These are phyloP conservation scores for Chydorus sphaericus DNA, from an alignment of 2,888 invertebrate genomes.

Conservation along the genomic window DNA sequence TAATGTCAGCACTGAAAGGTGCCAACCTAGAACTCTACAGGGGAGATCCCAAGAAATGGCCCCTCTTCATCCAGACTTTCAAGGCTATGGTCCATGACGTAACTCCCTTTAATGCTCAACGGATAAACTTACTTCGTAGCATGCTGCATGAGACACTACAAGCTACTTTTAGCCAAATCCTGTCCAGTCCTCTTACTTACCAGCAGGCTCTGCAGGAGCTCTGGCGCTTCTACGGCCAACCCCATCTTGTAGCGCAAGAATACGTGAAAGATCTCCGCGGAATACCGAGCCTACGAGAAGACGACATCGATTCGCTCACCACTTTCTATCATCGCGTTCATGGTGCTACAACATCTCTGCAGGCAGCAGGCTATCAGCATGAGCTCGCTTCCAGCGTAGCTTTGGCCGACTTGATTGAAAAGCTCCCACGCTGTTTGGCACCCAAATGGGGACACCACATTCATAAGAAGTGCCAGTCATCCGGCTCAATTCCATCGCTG, in stretches of 20 bases:
- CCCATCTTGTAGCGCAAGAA: not conserved
- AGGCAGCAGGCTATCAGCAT: not conserved
- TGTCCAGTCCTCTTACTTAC: too few species aligned
- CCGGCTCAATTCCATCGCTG: too few species aligned
- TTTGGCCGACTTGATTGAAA: not conserved
- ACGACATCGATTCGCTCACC: not conserved
- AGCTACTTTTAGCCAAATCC: not conserved
- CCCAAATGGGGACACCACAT: not conserved
- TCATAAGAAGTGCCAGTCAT: too few species aligned
- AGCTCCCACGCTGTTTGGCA: not conserved
- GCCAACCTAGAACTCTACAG: too few species aligned
- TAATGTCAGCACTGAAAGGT: too few species aligned
- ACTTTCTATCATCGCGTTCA: not conserved
- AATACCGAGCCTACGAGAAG: not conserved
- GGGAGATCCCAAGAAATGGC: not conserved
- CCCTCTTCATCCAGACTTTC: not conserved
- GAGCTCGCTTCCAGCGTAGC: not conserved
- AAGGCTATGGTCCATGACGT: not conserved
- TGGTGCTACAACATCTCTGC: not conserved
- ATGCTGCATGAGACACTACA: not conserved
- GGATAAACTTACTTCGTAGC: not conserved
- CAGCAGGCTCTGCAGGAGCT: not conserved
- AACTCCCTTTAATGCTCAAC: not conserved
- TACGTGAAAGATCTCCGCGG: not conserved
- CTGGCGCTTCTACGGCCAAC: not conserved